phyloP scores from a whole-genome alignment of 2,888 invertebrate genomes.

The Operophtera brumata region DNA sequence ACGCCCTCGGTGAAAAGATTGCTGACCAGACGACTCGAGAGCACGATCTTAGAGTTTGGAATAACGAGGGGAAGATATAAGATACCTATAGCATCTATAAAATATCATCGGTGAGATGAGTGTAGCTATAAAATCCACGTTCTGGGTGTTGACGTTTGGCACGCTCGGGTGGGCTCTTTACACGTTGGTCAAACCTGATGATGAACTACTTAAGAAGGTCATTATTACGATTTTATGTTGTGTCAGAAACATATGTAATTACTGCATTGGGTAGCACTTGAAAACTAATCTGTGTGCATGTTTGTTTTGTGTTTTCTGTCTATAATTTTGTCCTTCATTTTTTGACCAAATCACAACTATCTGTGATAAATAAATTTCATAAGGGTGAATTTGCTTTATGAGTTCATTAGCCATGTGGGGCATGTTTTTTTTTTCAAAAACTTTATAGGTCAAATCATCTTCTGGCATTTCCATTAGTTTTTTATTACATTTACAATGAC shows the following conservation, averaged over 20 bases:
- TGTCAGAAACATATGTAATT: conserved; percentile 21
- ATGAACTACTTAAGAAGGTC: conserved; percentile 79
- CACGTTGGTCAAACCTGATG: conserved; percentile 77
- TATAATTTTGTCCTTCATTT: neutral
- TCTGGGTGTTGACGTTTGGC: conserved; percentile 82
- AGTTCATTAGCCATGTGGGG: neutral
- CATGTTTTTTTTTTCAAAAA: neutral
- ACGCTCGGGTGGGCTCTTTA: conserved; percentile 82
- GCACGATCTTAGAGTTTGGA: conserved; percentile 81
- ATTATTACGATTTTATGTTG: conserved; percentile 46
- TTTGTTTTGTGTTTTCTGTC: conserved; percentile 18
- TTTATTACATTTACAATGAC: conserved; percentile 9
- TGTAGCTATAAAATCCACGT: conserved; percentile 71
- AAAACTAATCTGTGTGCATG: conserved; percentile 42
- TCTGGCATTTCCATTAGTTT: neutral
- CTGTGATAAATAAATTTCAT: neutral
- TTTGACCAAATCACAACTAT: neutral
- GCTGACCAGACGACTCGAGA: conserved; percentile 77
- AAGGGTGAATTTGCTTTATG: conserved; percentile 5
- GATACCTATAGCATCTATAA: conserved; percentile 23
- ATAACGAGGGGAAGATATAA: conserved; percentile 74
- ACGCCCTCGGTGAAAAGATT: conserved; percentile 83
- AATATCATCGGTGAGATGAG: conserved; percentile 63
- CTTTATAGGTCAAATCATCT: neutral
- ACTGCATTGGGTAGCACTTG: conserved; percentile 36